A percentile compares a stretch with the other conserved stretches of the same genome.
These are phyloP conservation scores for Excalfactoria chinensis DNA, from an alignment of 2,113 vertebrate species.

Conservation along the genomic window DNA sequence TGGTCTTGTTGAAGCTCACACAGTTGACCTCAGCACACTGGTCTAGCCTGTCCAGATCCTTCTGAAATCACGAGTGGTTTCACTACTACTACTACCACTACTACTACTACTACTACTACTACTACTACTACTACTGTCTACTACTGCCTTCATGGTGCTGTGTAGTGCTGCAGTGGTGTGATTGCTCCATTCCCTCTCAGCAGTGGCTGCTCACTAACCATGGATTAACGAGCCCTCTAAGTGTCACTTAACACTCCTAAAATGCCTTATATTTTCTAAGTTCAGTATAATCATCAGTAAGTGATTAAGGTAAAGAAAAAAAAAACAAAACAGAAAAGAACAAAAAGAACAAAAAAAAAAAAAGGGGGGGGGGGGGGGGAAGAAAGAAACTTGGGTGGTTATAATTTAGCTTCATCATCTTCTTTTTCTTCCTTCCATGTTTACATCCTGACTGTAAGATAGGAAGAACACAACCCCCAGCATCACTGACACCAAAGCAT, in stretches of 20 bases:
- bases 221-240: constrained; percentile 38
- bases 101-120: too few relatives aligned
- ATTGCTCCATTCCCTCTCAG: constrained; percentile 37
- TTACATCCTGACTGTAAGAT: not conserved
- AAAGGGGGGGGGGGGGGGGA: not conserved
- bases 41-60: too few relatives aligned
- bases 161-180: rapidly evolving
- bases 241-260: constrained; percentile 14
- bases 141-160: not conserved
- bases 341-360: not conserved
- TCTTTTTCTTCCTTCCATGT: not conserved
- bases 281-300: constrained; percentile 37
- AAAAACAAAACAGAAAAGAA: not conserved
- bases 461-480: not conserved
- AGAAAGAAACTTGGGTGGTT: not conserved
- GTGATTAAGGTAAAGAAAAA: constrained; percentile 21
- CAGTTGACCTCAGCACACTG: too few relatives aligned
- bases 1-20: too few relatives aligned
- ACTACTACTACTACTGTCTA: too few relatives aligned
- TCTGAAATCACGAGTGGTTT: too few relatives aligned
- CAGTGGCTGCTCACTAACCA: not conserved
- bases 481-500: not conserved
- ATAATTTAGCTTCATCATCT: not conserved
- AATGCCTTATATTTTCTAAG: constrained; percentile 51
- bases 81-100: too few relatives aligned